phyloP scores from a whole-genome alignment of 2,888 invertebrate genomes.

The Cephus nigrinus region DNA sequence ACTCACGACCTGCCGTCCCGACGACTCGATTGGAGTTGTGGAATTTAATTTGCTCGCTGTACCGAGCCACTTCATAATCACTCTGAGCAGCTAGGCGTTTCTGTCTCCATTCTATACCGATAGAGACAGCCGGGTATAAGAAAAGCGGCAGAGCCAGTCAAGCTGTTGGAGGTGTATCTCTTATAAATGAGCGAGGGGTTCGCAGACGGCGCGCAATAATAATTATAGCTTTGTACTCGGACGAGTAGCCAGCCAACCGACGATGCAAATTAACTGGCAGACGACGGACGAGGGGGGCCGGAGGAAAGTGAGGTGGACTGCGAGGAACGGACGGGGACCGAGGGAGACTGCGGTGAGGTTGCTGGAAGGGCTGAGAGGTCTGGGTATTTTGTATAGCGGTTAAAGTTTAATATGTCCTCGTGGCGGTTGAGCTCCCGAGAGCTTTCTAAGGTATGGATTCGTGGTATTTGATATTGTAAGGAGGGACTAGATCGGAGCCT shows the following conservation, averaged over 20 bases:
- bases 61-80: slow-evolving; percentile 6
- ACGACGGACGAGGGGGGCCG: not conserved
- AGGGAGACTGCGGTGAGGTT: not conserved
- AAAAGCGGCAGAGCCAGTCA: not conserved
- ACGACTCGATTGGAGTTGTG: slow-evolving; percentile 14
- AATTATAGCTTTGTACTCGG: slow-evolving; percentile 61
- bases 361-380: not conserved
- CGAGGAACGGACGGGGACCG: not conserved
- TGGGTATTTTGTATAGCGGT: not conserved
- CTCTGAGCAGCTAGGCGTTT: not conserved
- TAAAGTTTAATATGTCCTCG: not conserved
- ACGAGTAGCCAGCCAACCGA: slow-evolving; percentile 40
- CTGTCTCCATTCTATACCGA: not conserved
- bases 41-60: slow-evolving; percentile 50
- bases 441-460: not conserved
- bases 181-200: slow-evolving; percentile 57
- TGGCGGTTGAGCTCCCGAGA: not conserved
- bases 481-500: not conserved
- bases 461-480: not conserved
- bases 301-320: not conserved
- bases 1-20: not conserved
- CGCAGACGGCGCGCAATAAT: slow-evolving; percentile 64
- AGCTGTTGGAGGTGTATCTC: slow-evolving; percentile 28
- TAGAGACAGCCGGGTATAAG: not conserved
- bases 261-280: slow-evolving; percentile 49